Evolutionary conservation across 2,888 invertebrate genomes (phyloP), one percentile per base, ranked within the genome.

Genomic region (Caenorhabditis sp.): DNA sequence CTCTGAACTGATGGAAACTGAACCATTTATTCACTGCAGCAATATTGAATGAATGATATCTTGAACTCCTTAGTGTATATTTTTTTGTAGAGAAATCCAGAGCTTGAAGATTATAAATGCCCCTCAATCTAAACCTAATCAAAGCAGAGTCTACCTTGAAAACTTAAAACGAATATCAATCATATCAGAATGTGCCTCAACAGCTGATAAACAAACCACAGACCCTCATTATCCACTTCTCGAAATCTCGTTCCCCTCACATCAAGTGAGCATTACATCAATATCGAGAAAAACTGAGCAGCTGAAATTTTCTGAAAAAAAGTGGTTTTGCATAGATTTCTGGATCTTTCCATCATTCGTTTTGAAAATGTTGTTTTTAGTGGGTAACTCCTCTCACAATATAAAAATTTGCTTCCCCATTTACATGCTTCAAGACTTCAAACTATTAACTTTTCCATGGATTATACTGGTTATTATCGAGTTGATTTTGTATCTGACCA

Each of bases 341-440:
- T 14, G n/a, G 41, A 8, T 61, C 38, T 38, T 38, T 59, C 12
- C 35, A 31, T 58, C n/a, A 24, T 7, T 38, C 24, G 0, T 16
- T 41, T 16, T 6, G 12, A 35, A 56, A 10, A 75, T 75, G 74
- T 8, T 75, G 38, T 75, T 75, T 63, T 28, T 64, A 22, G 22
- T 75, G 10, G 74, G 74, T 26, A 56, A 75, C n/a, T 66, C 74
- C 7, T 44, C 44, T 14, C 12, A 44, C 19, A 75, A 75, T 22
- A 44, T 31, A 16, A 56, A 64, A 56, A 14, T 75, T 22, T 66
- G 66, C 51, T 66, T 47, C 26, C 66, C 58, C 5, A 61, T 63
- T 12, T 63, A 38, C 19, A 31, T 73, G 12, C n/a, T 73, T 22
- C 73, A 73, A 49, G 49, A 73, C 19, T 31, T 38, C 41, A 24